Evolutionary conservation across 2,888 invertebrate genomes (phyloP), one percentile per base, ranked within the genome.

Genomic region (Epinotia bilunana): DNA sequence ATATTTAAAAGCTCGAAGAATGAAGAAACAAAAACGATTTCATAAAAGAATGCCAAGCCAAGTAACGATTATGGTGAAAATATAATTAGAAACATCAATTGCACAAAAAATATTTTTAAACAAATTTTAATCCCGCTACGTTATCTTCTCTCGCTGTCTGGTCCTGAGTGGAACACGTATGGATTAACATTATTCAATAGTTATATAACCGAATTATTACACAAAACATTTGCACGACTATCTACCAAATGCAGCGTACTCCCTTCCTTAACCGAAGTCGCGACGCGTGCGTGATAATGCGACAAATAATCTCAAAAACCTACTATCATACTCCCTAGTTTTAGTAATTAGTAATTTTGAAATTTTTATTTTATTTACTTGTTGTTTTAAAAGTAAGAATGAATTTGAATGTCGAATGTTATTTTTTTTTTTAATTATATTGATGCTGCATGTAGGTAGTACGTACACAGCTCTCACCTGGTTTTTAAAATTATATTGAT

Each of bases 191-290:
- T 23, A 58, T 57, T 7, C 60, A 69, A 46, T 46, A 12, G n/a
- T 58, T 69, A 46, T 68, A 28, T 46, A 60, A 4, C 28, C 53
- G n/a, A 68, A 28, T 60, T 60, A 23, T 60, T 60, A 69, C 46
- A 53, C 69, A 64, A 74, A 74, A 70, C 69, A 74, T 69, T 74
- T 69, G 69, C 69, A 70, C 49, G 57, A 28, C 58, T 57, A 68
- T 62, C 46, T 74, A 70, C 69, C 58, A 69, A 60, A 68, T 43
- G 20, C 43, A n/a, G 58, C 57, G 20, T 23, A 60, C 58, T 60
- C 61, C 61, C 61, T 68, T 43, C 69, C 69, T 46, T 69, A 11
- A 60, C 3, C 23, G 9, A 39, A 69, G 69, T 69, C 43, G 16
- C 39, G 16, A 57, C 68, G 68, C 68, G 68, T 68, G 68, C 65